Percentiles rank a stretch among this genome's conserved stretches.
These are phyloP conservation scores for Gadus chalcogrammus DNA, from an alignment of 2,113 vertebrate species.

Conservation along the genomic window DNA sequence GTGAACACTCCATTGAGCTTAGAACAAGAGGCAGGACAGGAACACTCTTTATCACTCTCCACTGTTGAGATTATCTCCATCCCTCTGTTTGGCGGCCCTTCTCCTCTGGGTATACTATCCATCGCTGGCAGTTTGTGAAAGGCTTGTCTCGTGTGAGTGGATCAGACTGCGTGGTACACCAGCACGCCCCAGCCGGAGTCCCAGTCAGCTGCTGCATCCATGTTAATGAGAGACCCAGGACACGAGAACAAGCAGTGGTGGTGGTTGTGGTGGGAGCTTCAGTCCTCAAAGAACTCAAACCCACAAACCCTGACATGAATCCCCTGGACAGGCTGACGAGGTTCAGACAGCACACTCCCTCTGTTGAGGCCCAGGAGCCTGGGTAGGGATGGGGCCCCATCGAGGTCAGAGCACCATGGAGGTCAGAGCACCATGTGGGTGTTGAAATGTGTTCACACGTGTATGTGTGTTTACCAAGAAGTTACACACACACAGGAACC, in stretches of 20 bases:
- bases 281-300: neutral
- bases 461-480: too few relatives aligned
- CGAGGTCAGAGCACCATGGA: too few relatives aligned
- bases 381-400: neutral
- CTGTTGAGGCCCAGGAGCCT: neutral
- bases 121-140: neutral
- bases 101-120: neutral
- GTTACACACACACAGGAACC: too few relatives aligned
- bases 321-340: conserved; percentile 4
- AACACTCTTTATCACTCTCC: too few relatives aligned
- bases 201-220: neutral
- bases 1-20: too few relatives aligned
- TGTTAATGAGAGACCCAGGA: conserved; percentile 14
- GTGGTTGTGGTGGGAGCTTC: neutral
- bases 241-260: neutral
- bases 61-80: neutral
- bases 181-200: neutral
- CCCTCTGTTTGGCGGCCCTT: neutral
- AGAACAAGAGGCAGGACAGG: too few relatives aligned
- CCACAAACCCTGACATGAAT: neutral
- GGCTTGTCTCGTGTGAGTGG: neutral
- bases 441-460: too few relatives aligned
- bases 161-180: neutral
- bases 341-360: neutral
- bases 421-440: too few relatives aligned